Percentiles rank a stretch among this genome's conserved stretches.
Evolutionary conservation across 2,113 vertebrate genomes (phyloP).

Genomic region (Sialia sialis): DNA sequence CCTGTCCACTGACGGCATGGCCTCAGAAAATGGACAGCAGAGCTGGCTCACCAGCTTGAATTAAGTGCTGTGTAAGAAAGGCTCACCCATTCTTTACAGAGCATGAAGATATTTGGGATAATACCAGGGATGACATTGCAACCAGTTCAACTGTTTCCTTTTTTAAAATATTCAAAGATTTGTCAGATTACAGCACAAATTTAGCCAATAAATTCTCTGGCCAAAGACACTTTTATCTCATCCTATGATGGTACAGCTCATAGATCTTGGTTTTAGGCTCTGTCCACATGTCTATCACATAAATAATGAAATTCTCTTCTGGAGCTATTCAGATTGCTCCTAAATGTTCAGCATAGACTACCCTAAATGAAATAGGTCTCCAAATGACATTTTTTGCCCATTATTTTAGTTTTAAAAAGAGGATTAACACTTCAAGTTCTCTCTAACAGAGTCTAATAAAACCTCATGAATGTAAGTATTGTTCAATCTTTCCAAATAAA

Average conservation of each 20-base stretch:
- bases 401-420: background rate
- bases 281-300: background rate
- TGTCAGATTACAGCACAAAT: background rate
- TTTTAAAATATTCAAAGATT: background rate
- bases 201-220: background rate
- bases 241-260: background rate
- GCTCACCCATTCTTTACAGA: background rate
- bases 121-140: background rate
- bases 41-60: background rate
- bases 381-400: background rate
- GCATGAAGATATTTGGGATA: fast-evolving
- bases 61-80: background rate
- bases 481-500: background rate
- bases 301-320: background rate
- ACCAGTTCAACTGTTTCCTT: background rate
- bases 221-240: background rate
- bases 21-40: background rate
- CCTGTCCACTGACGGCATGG: background rate
- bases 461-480: background rate
- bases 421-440: background rate
- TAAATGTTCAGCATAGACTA: background rate
- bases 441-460: background rate
- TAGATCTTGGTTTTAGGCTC: background rate
- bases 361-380: background rate
- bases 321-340: background rate